Conservation (phyloP, 2,888 invertebrate species). For the Amorpha juglandis region DNA sequence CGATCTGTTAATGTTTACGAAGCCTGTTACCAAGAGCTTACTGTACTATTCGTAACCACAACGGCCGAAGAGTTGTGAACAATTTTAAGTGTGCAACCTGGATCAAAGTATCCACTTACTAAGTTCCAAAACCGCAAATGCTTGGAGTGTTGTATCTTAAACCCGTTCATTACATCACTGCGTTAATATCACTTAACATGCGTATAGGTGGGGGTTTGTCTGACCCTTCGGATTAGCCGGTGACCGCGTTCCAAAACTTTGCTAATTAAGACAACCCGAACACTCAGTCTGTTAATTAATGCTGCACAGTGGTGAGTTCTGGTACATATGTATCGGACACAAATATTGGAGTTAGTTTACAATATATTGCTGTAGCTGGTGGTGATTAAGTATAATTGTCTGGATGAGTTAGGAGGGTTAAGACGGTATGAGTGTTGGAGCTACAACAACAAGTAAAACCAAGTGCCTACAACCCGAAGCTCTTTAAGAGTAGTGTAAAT, state of each 20-base stretch:
- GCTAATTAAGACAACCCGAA: constrained; percentile 52
- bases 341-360: constrained; percentile 8
- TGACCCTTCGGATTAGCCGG: constrained; percentile 44
- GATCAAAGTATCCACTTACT: constrained; percentile 22
- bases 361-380: background rate
- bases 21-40: background rate
- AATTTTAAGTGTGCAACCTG: constrained; percentile 10
- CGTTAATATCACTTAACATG: constrained; percentile 27
- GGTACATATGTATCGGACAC: constrained; percentile 32
- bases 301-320: constrained; percentile 33
- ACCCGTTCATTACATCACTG: constrained; percentile 7
- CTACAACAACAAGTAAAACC: too few relatives aligned
- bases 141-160: constrained; percentile 14
- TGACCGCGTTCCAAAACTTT: constrained; percentile 54
- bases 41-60: background rate
- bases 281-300: constrained; percentile 48
- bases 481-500: too few relatives aligned
- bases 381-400: constrained; percentile 7
- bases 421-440: too few relatives aligned
- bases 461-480: too few relatives aligned
- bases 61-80: constrained; percentile 12
- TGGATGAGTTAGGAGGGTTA: background rate
- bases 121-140: constrained; percentile 10
- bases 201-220: constrained; percentile 22
- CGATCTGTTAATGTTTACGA: too few relatives aligned